Conservation (phyloP, 1,140 invertebrate species). For the Monochamus saltuarius region DNA sequence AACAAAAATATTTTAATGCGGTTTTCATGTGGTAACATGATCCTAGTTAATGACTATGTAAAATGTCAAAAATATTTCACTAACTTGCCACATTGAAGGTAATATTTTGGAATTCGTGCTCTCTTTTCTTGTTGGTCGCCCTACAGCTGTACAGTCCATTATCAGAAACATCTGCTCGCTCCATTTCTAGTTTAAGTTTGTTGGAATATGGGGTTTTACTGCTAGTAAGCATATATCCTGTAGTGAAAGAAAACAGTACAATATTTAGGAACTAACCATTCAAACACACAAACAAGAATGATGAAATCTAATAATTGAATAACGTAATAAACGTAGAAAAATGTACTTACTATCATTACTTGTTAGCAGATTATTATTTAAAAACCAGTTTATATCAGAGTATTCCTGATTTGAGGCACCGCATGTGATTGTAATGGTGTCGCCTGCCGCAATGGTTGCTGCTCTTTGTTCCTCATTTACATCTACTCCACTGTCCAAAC, state of each 20-base stretch:
- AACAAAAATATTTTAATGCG: no score
- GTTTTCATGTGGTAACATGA: no score
- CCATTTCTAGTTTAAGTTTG: conserved; percentile 21
- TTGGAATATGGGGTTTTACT: conserved; percentile 9
- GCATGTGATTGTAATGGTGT: conserved; percentile 57
- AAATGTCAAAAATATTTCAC: conserved; percentile 33
- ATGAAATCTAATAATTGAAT: no score
- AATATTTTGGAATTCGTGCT: conserved; percentile 22
- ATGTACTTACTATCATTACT: conserved; percentile 23
- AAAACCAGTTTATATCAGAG: conserved; percentile 15
- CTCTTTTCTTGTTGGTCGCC: conserved; percentile 19
- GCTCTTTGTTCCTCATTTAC: conserved; percentile 29
- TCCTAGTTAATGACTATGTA: neutral
- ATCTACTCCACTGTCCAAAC: conserved; percentile 39
- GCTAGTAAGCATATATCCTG: conserved; percentile 5
- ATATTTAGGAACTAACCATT: neutral
- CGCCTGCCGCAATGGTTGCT: conserved; percentile 54
- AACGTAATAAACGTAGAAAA: neutral
- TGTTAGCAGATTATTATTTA: conserved; percentile 20
- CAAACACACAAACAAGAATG: no score
- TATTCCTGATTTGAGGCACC: conserved; percentile 59
- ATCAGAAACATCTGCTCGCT: conserved; percentile 23
- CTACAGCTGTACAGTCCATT: conserved; percentile 41
- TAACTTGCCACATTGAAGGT: conserved; percentile 36
- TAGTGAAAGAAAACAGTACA: neutral